These are phyloP conservation scores for Cephalopachus bancanus DNA, from an alignment of 2,797 vertebrate genomes.

Conservation along the genomic window DNA sequence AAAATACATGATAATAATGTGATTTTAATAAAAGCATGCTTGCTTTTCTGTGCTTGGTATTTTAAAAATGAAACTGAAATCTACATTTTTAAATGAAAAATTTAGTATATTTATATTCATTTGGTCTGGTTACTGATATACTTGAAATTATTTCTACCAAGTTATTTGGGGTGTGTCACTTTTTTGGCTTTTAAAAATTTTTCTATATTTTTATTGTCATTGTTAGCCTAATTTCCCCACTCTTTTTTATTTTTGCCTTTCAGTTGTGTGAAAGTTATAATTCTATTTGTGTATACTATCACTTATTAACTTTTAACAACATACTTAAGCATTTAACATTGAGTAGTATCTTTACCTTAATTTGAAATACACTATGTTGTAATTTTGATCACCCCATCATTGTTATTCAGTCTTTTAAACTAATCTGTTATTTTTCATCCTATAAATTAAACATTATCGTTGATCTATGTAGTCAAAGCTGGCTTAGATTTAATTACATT, in stretches of 20 bases:
- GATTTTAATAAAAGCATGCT: neutral
- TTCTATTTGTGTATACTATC: neutral
- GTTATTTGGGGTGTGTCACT: neutral
- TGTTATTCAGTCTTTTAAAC: neutral
- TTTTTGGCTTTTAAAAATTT: neutral
- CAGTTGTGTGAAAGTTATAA: neutral
- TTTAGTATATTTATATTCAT: neutral
- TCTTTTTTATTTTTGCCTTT: neutral
- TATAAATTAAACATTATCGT: neutral
- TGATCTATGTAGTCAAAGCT: neutral
- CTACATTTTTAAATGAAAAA: neutral
- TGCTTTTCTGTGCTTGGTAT: neutral
- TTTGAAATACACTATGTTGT: neutral
- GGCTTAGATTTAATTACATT: neutral
- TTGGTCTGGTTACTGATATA: neutral
- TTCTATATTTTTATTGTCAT: neutral
- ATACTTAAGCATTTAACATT: neutral
- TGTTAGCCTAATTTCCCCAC: neutral
- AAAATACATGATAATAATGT: neutral
- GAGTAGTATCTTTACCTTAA: neutral
- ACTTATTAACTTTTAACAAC: neutral
- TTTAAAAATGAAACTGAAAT: neutral
- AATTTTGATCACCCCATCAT: neutral
- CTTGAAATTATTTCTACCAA: neutral
- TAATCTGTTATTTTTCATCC: neutral